A percentile compares a stretch with the other conserved stretches of the same genome.
phyloP scores from a whole-genome alignment of 1,140 invertebrate species.

The Diachasmimorpha longicaudata region DNA sequence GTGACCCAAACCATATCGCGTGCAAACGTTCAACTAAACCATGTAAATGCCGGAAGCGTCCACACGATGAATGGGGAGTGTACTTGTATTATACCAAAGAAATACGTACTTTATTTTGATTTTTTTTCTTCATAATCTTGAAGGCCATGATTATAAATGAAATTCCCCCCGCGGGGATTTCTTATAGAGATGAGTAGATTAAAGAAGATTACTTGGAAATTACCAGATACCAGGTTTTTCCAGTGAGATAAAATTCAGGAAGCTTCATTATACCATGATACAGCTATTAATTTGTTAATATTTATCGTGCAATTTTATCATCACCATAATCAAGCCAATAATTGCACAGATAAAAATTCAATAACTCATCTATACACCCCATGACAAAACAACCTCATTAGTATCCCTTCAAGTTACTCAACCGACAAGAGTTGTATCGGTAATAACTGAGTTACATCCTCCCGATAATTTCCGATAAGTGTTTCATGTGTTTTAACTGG shows the following conservation, averaged over 20 bases:
- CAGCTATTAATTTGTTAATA: too few relatives aligned
- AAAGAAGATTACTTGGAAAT: too few relatives aligned
- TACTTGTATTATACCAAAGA: background rate
- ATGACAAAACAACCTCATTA: background rate
- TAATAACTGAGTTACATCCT: slow-evolving; percentile 53
- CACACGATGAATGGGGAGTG: background rate
- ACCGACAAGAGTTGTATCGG: slow-evolving; percentile 37
- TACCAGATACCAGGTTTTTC: too few relatives aligned
- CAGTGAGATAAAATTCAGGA: too few relatives aligned
- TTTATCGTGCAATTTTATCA: too few relatives aligned
- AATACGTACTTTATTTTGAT: background rate
- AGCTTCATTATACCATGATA: too few relatives aligned
- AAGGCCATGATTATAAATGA: too few relatives aligned
- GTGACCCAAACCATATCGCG: background rate
- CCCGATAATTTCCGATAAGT: slow-evolving; percentile 60
- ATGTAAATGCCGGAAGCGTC: background rate
- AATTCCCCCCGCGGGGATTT: too few relatives aligned
- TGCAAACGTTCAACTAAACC: background rate
- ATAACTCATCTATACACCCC: background rate
- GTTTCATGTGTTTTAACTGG: slow-evolving; percentile 53
- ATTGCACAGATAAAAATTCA: background rate
- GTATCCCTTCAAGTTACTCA: background rate
- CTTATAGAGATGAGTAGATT: too few relatives aligned
- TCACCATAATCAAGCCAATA: too few relatives aligned
- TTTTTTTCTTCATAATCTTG: too few relatives aligned